Evolutionary conservation across 2,888 invertebrate species (phyloP), one percentile per base, ranked within the genome.

Genomic region (Meteorus colon): DNA sequence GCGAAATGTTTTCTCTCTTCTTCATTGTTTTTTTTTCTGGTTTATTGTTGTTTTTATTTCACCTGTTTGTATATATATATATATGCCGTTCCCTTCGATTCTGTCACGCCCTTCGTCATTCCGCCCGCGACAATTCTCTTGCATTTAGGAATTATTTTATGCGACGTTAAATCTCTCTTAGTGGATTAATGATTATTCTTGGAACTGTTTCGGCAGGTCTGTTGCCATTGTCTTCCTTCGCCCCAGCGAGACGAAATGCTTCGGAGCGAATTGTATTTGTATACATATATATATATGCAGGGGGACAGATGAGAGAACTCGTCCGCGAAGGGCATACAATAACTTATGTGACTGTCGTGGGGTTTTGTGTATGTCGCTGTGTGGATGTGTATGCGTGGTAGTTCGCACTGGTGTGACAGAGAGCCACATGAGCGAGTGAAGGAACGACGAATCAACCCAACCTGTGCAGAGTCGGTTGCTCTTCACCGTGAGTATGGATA

Each of bases 331-430:
- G 75, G 75, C 78, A 79, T 71, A 79, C 83, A 78, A 84, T 83
- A 83, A 83, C 81, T 84, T 84, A 83, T 79, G 82, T 77, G 79
- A 82, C 82, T 81, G 82, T 82, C 82, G 83, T 81, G 81, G 80
- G 79, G 81, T 82, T 82, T 84, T 82, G 83, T 79, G 80, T 80
- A n/a, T 78, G 80, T 70, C 68, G 27, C 68, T 59, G 37, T 68
- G 31, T 63, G 74, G 51, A 69, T 41, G 51, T 51, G 48, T 62
- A 69, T 63, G 31, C 62, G 37, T 45, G 29, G 19, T 34, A 41
- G 41, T 45, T 37, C 8, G 62, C 62, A 34, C 0, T 48, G 59
- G 45, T 12, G 51, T 27, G 29, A 68, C 34, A 59, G 51, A 68
- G 48, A 48, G 68, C 14, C 4, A 37, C 24, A 41, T 41, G 24